These are phyloP conservation scores for Nannospalax galili DNA, from an alignment of 2,113 vertebrate species.

Conservation along the genomic window DNA sequence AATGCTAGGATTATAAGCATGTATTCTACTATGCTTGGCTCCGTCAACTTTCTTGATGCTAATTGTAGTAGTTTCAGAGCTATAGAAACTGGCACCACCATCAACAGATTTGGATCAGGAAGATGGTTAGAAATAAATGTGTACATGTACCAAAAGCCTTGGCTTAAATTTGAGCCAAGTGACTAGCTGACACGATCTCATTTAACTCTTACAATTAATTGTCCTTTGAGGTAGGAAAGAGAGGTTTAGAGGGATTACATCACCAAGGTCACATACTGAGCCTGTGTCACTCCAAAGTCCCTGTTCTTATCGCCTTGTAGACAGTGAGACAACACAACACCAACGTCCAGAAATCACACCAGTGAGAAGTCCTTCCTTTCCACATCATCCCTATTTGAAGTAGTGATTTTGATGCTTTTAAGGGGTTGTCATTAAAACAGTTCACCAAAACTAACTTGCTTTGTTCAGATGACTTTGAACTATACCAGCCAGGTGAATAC, in stretches of 20 bases:
- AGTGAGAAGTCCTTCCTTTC: not conserved
- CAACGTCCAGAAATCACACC: not conserved
- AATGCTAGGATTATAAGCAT: not conserved
- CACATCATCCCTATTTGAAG: not conserved
- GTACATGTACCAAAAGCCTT: not conserved
- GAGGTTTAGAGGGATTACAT: not conserved
- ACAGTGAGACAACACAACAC: not conserved
- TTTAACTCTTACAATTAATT: not conserved
- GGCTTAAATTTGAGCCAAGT: not conserved
- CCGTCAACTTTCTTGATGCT: not conserved
- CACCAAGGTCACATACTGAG: not conserved
- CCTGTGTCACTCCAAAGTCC: not conserved
- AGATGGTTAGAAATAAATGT: not conserved
- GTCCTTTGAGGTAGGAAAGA: not conserved
- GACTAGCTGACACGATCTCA: not conserved
- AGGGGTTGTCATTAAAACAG: not conserved
- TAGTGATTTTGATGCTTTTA: not conserved
- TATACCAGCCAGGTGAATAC: rapidly evolving
- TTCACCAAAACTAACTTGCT: not conserved
- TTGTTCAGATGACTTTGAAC: not conserved
- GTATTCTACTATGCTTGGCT: not conserved
- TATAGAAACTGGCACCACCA: not conserved
- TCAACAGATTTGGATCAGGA: not conserved
- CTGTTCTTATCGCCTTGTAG: not conserved
- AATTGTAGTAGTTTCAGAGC: not conserved